Base-by-base conservation (phyloP, 2,113 vertebrate species). In the Seriola aureovittata region DNA sequence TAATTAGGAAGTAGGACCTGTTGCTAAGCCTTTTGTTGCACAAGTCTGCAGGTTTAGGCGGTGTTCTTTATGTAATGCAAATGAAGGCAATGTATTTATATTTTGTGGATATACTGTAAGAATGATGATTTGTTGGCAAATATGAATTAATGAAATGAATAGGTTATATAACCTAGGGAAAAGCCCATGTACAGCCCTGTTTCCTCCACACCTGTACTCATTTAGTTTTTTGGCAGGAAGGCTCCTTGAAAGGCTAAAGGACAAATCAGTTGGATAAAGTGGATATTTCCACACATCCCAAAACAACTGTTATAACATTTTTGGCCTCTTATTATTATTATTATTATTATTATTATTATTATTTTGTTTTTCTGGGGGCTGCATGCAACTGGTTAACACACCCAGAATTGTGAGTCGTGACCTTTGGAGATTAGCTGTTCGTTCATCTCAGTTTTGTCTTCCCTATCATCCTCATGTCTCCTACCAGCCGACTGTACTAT, bases 1-100 rank as follows among this genome's bases (percentile, higher is more conserved):
- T 74, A 90, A 89, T 92, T 88, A 89, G 80, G 58, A 72, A 40
- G 66, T 55, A n/a, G 59, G 65, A 91, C 83, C 23, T 5, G 5
- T 80, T 80, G 80, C 85, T 66, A 74, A 84, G 79, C 57, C 62
- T 75, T 80, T 84, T 84, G 70, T 82, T 84, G 68, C 59, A 81
- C 3, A 25, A 42, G 32, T 67, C 55, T 68, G 73, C 70, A 85
- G 67, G 79, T 87, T 78, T 69, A 8, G 7, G 46, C 55, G 29
- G 32, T 36, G 12, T 42, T 54, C 9, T 57, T 54, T 40, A 52
- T 67, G 48, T 44, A 44, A 59, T 70, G 65, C 38, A 38, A 69
- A 80, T 13, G 10, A 36, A 16, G 62, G 36, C 16, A 67, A 14
- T 74, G 4, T 50, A 46, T 44, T 46, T n/a, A 12, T 36, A 44